A percentile compares a stretch with the other conserved stretches of the same genome.
These are phyloP conservation scores for Hylaea fasciaria DNA, from an alignment of 2,888 invertebrate species.

Conservation along the genomic window DNA sequence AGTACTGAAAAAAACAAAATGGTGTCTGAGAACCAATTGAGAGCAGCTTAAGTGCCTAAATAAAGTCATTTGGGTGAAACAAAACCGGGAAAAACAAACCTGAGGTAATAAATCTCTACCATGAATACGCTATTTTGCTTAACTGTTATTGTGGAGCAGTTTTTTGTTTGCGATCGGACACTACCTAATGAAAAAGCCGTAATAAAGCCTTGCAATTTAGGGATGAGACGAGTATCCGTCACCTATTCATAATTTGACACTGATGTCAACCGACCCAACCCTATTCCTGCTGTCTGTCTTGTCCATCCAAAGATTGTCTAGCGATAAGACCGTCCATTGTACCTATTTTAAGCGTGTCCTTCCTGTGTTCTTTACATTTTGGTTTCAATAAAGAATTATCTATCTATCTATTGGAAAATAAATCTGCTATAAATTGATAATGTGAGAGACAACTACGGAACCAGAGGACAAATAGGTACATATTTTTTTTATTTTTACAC, in stretches of 20 bases:
- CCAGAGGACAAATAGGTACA: too few relatives aligned
- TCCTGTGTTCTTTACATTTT: too few relatives aligned
- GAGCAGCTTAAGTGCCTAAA: constrained; percentile 58
- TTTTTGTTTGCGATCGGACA: constrained; percentile 25
- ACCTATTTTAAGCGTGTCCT: too few relatives aligned
- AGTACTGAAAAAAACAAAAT: constrained; percentile 26
- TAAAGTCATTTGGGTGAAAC: constrained; percentile 64
- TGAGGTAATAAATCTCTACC: constrained; percentile 54
- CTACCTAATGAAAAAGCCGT: constrained; percentile 10
- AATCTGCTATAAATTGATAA: too few relatives aligned
- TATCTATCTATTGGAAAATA: too few relatives aligned
- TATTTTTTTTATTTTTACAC: too few relatives aligned
- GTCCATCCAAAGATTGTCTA: too few relatives aligned
- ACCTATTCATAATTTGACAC: neutral
- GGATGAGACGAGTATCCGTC: neutral
- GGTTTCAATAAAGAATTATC: too few relatives aligned
- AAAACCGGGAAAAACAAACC: constrained; percentile 53
- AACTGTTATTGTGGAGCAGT: constrained; percentile 28
- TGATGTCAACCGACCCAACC: neutral
- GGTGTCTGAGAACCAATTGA: constrained; percentile 48
- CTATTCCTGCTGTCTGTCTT: too few relatives aligned
- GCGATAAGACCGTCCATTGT: too few relatives aligned
- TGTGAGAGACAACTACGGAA: too few relatives aligned
- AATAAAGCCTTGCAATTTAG: constrained; percentile 10
- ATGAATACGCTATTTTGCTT: constrained; percentile 49